Base-by-base conservation (phyloP, 2,113 vertebrate genomes). In the Indicator maculatus region DNA sequence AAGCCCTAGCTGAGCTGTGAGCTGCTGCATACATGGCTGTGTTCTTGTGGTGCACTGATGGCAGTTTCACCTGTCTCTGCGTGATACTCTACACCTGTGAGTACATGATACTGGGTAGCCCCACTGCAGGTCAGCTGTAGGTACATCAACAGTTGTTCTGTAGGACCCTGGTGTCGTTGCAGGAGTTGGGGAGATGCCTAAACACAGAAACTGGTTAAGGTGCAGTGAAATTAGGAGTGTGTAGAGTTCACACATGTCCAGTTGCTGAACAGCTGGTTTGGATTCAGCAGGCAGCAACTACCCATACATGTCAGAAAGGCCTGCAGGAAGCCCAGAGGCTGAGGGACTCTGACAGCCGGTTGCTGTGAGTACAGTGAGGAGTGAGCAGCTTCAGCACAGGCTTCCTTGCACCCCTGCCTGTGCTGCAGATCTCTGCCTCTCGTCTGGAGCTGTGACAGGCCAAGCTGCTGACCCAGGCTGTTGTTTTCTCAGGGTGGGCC, bases 401-500 rank as follows among this genome's bases (percentile, higher is more conserved):
- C 12, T 33, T 5, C 5, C 28, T 19, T 0, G 0, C 24, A 6
- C 9, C 16, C 7, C 9, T 38, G n/a, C 36, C 21, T 8, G 8
- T 19, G 3, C 9, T 6, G 3, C 16, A 20, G n/a, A 13, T 39
- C 30, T 53, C 28, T 71, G 38, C 33, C 47, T 76, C 60, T 69
- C 4, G 0, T 44, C 11, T 18, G 1, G 26, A 16, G 36, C 20
- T n/a, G 41, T 28, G 36, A 14, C 14, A 24, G 23, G 20, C 36
- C 27, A 15, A 71, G 28, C 58, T 90, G 73, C 60, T 24, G 55
- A 83, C 13, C 0, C 3, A 59, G 23, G 30, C 82, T 63, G 7
- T 63, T 93, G 12, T 88, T 97, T 90, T 95, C 97, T 17, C 97
- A 99, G 99, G 99, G 99, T 0, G 95, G 93, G 80, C 99, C 99